Percentiles rank a stretch among this genome's conserved stretches.
These are phyloP conservation scores for Ladona fulva DNA, from an alignment of 1,140 invertebrate genomes.

Conservation along the genomic window DNA sequence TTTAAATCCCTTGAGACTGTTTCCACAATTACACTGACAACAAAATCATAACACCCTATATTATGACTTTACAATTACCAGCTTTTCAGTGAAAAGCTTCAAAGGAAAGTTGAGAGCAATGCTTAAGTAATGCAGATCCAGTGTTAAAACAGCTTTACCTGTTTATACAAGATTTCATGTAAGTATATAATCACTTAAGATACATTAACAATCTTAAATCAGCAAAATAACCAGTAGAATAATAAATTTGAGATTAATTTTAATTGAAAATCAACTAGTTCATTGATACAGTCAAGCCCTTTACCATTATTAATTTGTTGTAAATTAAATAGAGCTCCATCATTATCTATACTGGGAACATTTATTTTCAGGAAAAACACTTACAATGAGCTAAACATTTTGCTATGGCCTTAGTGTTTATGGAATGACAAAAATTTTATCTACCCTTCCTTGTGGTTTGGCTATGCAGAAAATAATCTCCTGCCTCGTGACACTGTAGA, in stretches of 20 bases:
- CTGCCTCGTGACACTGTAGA: not conserved
- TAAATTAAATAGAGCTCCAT: not conserved
- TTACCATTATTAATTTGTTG: not conserved
- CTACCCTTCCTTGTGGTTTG: not conserved
- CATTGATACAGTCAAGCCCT: not conserved
- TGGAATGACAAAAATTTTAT: conserved; percentile 2
- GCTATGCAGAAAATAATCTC: not conserved
- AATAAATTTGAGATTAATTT: not conserved
- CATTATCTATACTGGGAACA: conserved; percentile 5
- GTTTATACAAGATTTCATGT: not conserved
- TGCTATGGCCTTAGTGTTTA: conserved; percentile 2
- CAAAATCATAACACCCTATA: too few relatives aligned
- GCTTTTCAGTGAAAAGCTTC: too few relatives aligned
- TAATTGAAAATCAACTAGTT: not conserved
- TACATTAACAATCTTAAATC: not conserved
- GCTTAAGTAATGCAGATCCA: too few relatives aligned
- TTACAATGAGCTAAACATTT: conserved; percentile 7
- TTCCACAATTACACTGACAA: too few relatives aligned
- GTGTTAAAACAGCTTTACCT: not conserved
- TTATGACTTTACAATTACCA: too few relatives aligned
- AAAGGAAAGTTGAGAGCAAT: too few relatives aligned
- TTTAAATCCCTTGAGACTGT: too few relatives aligned
- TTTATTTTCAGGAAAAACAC: not conserved
- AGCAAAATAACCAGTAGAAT: not conserved
- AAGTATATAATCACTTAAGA: not conserved